These are phyloP conservation scores for Polyodon spathula DNA, from an alignment of 2,113 vertebrate species.

Conservation along the genomic window DNA sequence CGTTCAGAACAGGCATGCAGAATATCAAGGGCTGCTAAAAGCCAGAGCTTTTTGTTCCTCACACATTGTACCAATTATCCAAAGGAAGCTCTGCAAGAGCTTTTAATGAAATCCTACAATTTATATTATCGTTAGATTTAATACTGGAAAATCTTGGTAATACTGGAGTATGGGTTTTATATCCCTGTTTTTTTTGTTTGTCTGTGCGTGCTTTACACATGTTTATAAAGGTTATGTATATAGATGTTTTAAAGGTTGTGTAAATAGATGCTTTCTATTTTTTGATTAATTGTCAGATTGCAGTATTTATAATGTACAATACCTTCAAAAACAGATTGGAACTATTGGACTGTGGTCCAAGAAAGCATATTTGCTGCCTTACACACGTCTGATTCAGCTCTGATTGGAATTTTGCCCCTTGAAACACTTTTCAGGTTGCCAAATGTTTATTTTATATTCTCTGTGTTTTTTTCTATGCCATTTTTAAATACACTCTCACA, in stretches of 20 bases:
- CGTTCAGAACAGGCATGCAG: not conserved
- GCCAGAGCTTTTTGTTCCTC: not conserved
- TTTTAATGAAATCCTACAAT: slow-evolving; percentile 15
- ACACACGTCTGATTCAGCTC: too few species aligned
- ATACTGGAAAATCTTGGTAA: slow-evolving; percentile 20
- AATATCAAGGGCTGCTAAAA: not conserved
- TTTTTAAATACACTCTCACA: too few species aligned
- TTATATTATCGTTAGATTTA: slow-evolving; percentile 12
- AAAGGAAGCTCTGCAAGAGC: slow-evolving; percentile 11
- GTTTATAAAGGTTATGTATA: not conserved
- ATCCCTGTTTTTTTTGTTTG: slow-evolving; percentile 11
- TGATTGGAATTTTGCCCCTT: too few species aligned
- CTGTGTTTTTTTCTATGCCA: too few species aligned
- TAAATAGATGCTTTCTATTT: too few species aligned
- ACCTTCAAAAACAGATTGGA: too few species aligned
- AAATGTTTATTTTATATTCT: too few species aligned
- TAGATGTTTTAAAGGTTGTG: not conserved
- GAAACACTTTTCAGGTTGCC: too few species aligned
- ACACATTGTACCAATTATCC: slow-evolving; percentile 19
- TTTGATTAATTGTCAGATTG: too few species aligned
- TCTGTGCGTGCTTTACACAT: not conserved
- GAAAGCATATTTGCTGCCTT: too few species aligned
- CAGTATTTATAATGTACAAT: too few species aligned
- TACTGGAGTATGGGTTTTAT: slow-evolving; percentile 14
- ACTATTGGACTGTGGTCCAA: too few species aligned